These are phyloP conservation scores for Lepisosteus oculatus DNA, from an alignment of 2,113 vertebrate species.

Conservation along the genomic window DNA sequence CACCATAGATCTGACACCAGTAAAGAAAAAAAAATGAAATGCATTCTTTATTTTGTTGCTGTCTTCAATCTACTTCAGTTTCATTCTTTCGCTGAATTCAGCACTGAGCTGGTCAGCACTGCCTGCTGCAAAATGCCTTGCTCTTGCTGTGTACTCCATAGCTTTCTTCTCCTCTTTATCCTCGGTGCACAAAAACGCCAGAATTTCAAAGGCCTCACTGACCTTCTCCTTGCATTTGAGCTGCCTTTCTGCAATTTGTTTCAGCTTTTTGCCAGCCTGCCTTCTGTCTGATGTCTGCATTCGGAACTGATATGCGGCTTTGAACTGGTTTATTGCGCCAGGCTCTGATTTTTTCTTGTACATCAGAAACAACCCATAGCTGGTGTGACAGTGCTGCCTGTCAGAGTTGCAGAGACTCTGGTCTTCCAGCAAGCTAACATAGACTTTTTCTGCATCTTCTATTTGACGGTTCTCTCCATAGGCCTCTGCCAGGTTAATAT, in stretches of 20 bases:
- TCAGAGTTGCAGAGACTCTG: constrained; percentile 19
- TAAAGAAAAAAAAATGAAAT: no score
- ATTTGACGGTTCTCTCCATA: constrained; percentile 21
- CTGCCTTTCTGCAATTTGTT: constrained; percentile 20
- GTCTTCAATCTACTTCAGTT: constrained; percentile 3
- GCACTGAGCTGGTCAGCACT: constrained; percentile 8
- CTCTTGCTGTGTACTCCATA: neutral
- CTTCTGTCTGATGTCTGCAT: constrained; percentile 11
- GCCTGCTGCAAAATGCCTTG: neutral
- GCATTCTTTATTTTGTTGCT: no score
- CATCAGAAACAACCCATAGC: constrained; percentile 26
- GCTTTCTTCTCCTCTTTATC: constrained; percentile 14
- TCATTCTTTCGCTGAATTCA: constrained; percentile 19
- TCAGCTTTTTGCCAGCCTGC: constrained; percentile 27
- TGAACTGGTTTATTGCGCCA: constrained; percentile 27
- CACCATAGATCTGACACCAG: no score
- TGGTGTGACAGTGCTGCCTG: constrained; percentile 20
- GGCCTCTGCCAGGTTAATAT: constrained; percentile 31
- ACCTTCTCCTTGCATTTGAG: neutral
- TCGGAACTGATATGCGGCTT: constrained; percentile 25
- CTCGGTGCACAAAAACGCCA: constrained; percentile 25
- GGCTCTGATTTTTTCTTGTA: constrained; percentile 23
- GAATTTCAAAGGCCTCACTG: constrained; percentile 25
- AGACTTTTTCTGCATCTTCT: constrained; percentile 32
- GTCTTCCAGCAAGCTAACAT: constrained; percentile 17